Base-by-base conservation (phyloP, 1,140 invertebrate genomes). In the Potamilus streckersoni region DNA sequence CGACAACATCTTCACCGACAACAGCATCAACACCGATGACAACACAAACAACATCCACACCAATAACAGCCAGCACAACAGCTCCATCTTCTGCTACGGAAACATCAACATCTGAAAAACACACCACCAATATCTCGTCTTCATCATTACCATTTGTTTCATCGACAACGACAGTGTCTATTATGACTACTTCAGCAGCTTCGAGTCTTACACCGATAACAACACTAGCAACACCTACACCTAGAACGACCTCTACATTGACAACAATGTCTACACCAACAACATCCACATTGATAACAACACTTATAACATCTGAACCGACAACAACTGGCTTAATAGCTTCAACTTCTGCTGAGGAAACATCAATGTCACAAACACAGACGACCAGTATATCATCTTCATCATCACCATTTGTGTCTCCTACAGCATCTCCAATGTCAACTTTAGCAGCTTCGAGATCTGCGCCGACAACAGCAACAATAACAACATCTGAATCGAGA, bases 1-100 rank as follows among this genome's bases (percentile, higher is more conserved):
- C 69, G 5, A 71, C 58, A 16, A 60, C 60, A 27, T 38, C 59
- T 27, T 62, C 69, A 49, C 56, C 69, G 55, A 14, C 60, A 49
- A 15, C 27, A 38, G 16, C 60, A 11, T 31, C 60, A 31, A 62
- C 60, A 60, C n/a, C 59, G 20, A 61, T 31, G 2, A 71, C 69
- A 63, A 63, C 23, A 17, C 19, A 17, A 49, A 49, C 69, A 49
- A 20, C 69, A 31, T 27, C 58, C 16, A 62, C 60, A 23, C 8
- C 60, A 11, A n/a, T 14, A 62, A 62, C 60, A 62, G 13, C 60
- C 20, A 62, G 19, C 60, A 62, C 60, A 23, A 23, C 60, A 62
- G 19, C 60, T n/a, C 16, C 60, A 62, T 16, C 60, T 19, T n/a
- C 60, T 62, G 19, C 60, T n/a, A 0, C 6, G 38, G 5, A 49